Evolutionary conservation across 2,888 invertebrate species (phyloP).

Genomic region (Volucella zonaria): DNA sequence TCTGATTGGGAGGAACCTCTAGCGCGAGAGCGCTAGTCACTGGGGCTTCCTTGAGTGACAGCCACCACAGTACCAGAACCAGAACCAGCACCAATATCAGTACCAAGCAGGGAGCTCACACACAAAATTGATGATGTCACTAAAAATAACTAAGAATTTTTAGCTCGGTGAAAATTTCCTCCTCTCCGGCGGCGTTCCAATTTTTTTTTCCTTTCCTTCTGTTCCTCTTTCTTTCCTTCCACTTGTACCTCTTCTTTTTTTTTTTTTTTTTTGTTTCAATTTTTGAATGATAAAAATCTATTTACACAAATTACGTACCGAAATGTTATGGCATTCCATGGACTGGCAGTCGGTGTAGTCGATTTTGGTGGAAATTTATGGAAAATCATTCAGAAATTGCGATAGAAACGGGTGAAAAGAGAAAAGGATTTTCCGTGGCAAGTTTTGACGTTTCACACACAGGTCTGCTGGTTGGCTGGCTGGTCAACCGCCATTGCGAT

Average conservation of each 20-base stretch:
- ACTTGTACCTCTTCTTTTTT: background rate
- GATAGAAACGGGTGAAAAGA: constrained; percentile 26
- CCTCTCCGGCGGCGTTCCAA: constrained; percentile 61
- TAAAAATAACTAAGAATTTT: constrained; percentile 72
- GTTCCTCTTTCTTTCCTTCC: too few relatives aligned
- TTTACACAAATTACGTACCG: constrained; percentile 38
- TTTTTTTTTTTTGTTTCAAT: background rate
- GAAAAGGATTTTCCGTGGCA: constrained; percentile 65
- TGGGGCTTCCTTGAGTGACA: constrained; percentile 70
- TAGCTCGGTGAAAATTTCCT: constrained; percentile 67
- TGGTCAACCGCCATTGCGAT: constrained; percentile 73
- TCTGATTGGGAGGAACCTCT: constrained; percentile 44
- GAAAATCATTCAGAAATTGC: constrained; percentile 61
- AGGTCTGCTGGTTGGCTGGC: constrained; percentile 48
- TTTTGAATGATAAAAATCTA: constrained; percentile 35
- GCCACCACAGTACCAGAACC: constrained; percentile 39
- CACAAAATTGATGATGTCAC: constrained; percentile 74
- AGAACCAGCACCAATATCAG: constrained; percentile 15
- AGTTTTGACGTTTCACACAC: constrained; percentile 68
- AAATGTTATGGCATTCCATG: constrained; percentile 24
- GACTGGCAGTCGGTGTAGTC: background rate
- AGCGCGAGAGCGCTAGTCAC: constrained; percentile 20
- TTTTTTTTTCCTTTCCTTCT: constrained; percentile 24
- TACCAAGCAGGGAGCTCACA: constrained; percentile 41
- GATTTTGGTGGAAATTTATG: constrained; percentile 1